A percentile compares a stretch with the other conserved stretches of the same genome.
Evolutionary conservation across 2,888 invertebrate species (phyloP).

Genomic region (Cabera pusaria): DNA sequence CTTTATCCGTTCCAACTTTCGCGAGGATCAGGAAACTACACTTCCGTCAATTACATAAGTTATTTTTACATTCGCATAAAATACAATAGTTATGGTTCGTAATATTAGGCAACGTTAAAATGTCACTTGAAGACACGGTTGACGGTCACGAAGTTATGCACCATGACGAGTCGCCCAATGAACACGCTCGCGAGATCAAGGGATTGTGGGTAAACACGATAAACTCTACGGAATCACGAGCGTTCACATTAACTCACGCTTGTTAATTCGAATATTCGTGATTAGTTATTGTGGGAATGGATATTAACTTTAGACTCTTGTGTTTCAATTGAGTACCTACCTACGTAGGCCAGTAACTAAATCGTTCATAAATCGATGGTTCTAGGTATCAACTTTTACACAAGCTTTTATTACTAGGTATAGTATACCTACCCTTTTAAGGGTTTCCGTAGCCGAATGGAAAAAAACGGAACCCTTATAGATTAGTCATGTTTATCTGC

Average conservation of each 20-base stretch:
- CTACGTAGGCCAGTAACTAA: no score
- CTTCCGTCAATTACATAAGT: conserved; percentile 30
- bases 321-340: no score
- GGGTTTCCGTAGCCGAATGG: no score
- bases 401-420: no score
- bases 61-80: conserved; percentile 33
- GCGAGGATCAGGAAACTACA: conserved; percentile 25
- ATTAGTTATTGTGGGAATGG: conserved; percentile 3
- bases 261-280: conserved; percentile 9
- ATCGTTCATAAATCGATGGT: no score
- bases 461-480: no score
- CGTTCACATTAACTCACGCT: conserved; percentile 7
- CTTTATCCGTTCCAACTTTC: conserved; percentile 16
- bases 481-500: no score
- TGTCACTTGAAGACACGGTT: conserved; percentile 32
- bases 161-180: conserved; percentile 28
- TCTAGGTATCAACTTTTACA: no score
- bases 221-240: conserved; percentile 13
- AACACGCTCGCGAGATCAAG: conserved; percentile 11
- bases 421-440: no score
- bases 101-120: conserved; percentile 33
- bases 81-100: conserved; percentile 28
- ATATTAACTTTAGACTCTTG: no score
- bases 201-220: conserved; percentile 17
- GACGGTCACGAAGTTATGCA: conserved; percentile 49